Base-by-base conservation (phyloP, 35 echinoderm and acorn worm species). In the Anneissia japonica region DNA sequence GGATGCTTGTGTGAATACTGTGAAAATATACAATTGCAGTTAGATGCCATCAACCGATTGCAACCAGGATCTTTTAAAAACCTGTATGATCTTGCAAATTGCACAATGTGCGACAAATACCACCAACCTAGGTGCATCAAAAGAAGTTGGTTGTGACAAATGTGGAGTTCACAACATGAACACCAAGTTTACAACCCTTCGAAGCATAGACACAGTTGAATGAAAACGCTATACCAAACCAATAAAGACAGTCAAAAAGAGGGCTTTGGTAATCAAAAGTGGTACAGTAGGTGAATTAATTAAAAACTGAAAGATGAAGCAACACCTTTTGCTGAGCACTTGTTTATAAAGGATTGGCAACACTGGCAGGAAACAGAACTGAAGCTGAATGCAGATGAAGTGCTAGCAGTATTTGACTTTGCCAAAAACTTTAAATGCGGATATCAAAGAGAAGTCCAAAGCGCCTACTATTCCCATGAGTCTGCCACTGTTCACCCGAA, bases 281-380 rank as follows among this genome's bases (percentile, higher is more conserved):
- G 87, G 87, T 37, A 87, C 76, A 0, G 33, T 81, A 5, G 0
- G n/a, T n/a, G 81, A 86, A 16, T 31, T 93, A 38, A 17, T 93
- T 11, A 30, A 0, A 79, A 94, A 32, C 85, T 94, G 26, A 87
- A 88, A 39, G 32, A 72, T 13, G 93, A 94, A 38, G 35, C 75
- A 0, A 33, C 28, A 0, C 88, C 82, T 30, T 88, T 88, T 79
- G 55, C 72, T 46, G 73, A 87, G 21, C 88, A 94, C 43, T 35
- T 94, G 5, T 94, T 94, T 16, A 81, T 79, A 30, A 90, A 94
- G 14, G 93, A 94, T 35, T 94, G 93, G 93, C 93, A 94, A 33
- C 38, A 83, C 41, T 3, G 74, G 11, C 88, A 90, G 80, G 34
- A 85, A 34, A 80, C 38, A 73, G 16, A 35, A 31, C 85, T 94